Evolutionary conservation across 2,113 vertebrate genomes (phyloP).

Genomic region (Petaurus breviceps): DNA sequence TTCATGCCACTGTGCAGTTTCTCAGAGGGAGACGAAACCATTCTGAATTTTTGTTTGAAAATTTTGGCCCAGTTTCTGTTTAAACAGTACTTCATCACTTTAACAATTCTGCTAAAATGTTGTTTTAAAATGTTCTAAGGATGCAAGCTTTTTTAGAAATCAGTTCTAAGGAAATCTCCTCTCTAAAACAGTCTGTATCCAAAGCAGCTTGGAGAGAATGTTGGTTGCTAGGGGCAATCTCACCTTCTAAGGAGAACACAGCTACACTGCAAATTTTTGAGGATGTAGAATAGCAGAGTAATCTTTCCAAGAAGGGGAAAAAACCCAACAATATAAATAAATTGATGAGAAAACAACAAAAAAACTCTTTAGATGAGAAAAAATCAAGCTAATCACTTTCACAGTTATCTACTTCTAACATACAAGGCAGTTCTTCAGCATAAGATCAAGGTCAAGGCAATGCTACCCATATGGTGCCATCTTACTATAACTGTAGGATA

Average conservation of each 20-base stretch:
- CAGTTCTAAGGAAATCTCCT: constrained; percentile 60
- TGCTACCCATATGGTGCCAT: background rate
- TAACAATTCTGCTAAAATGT: constrained; percentile 41
- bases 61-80: constrained; percentile 75
- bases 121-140: constrained; percentile 63
- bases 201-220: constrained; percentile 71
- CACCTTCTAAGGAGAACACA: constrained; percentile 71
- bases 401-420: background rate
- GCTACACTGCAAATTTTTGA: constrained; percentile 65
- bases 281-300: constrained; percentile 39
- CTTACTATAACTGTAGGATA: background rate
- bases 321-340: background rate
- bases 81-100: constrained; percentile 46
- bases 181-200: constrained; percentile 72
- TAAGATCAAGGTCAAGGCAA: background rate
- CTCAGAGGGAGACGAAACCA: constrained; percentile 58
- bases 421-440: background rate
- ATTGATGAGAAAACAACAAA: background rate
- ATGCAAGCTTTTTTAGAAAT: constrained; percentile 69
- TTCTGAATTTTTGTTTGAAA: constrained; percentile 76
- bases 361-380: background rate
- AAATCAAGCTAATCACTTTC: background rate
- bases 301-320: constrained; percentile 34
- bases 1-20: constrained; percentile 61
- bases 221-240: constrained; percentile 79